A percentile compares a stretch with the other conserved stretches of the same genome.
These are phyloP conservation scores for Orgyia antiqua DNA, from an alignment of 2,888 invertebrate genomes.

Conservation along the genomic window DNA sequence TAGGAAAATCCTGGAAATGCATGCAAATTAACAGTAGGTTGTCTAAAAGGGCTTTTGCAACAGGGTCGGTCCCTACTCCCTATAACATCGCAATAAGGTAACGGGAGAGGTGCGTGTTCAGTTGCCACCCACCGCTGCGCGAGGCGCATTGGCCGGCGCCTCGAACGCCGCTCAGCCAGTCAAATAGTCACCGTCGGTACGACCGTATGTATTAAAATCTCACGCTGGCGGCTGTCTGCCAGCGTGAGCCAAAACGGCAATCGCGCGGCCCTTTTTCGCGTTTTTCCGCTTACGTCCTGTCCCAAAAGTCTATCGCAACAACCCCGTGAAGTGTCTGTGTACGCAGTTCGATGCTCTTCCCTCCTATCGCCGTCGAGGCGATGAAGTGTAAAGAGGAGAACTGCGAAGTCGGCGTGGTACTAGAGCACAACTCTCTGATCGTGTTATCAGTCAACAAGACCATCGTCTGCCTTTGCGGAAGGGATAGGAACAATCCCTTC, in stretches of 20 bases:
- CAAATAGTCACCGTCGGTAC: constrained; percentile 68
- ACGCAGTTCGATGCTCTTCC: constrained; percentile 72
- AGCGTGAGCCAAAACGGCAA: constrained; percentile 66
- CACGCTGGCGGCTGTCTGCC: constrained; percentile 58
- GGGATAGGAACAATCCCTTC: constrained; percentile 66
- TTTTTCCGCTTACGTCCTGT: constrained; percentile 41
- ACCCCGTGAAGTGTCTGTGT: constrained; percentile 56
- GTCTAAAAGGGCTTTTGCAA: constrained; percentile 62
- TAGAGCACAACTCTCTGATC: constrained; percentile 73
- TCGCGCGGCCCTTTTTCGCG: constrained; percentile 49
- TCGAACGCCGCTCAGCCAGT: constrained; percentile 53
- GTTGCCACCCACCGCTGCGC: constrained; percentile 71
- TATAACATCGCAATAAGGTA: constrained; percentile 72
- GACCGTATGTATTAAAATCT: constrained; percentile 55
- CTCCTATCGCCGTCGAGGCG: constrained; percentile 75
- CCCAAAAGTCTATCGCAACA: constrained; percentile 26
- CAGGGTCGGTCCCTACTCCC: constrained; percentile 49
- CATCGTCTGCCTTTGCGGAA: constrained; percentile 74
- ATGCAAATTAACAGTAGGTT: too few species aligned
- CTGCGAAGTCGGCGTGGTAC: constrained; percentile 75
- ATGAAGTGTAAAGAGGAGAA: constrained; percentile 79
- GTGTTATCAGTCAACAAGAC: constrained; percentile 73
- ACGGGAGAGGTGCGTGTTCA: constrained; percentile 72
- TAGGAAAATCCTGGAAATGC: too few species aligned
- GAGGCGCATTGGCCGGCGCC: constrained; percentile 62